Percentiles rank a stretch among this genome's conserved stretches.
Evolutionary conservation across 2,113 vertebrate genomes (phyloP).

Genomic region (Pica pica): DNA sequence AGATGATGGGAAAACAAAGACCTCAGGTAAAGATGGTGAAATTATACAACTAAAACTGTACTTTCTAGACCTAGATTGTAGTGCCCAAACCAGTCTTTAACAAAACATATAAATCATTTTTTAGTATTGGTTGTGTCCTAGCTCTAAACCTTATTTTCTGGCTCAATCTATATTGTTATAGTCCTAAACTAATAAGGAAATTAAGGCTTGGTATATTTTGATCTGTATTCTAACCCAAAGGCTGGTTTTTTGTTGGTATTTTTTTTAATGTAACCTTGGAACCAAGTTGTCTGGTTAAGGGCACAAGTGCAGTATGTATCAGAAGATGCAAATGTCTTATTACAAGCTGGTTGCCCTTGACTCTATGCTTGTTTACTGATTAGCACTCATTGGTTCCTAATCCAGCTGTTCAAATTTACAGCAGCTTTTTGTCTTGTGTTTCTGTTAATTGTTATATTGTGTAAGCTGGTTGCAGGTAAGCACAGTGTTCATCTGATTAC

Average conservation of each 20-base stretch:
- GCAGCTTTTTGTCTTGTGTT: background rate
- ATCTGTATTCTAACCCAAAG: background rate
- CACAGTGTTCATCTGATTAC: background rate
- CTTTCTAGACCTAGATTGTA: background rate
- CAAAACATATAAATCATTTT: background rate
- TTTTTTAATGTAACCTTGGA: background rate
- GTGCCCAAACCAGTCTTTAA: background rate
- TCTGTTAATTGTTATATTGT: background rate
- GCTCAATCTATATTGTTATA: background rate
- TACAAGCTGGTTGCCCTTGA: background rate
- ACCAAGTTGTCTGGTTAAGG: background rate
- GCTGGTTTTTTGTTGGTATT: background rate
- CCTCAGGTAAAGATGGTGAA: conserved; percentile 73
- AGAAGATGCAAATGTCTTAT: background rate
- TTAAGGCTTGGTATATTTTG: background rate
- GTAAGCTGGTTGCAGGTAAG: background rate
- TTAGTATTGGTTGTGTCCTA: background rate
- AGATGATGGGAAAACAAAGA: conserved; percentile 88
- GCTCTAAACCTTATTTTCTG: background rate
- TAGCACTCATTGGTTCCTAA: background rate
- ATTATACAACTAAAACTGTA: background rate
- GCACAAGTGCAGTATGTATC: background rate
- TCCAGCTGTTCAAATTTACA: background rate
- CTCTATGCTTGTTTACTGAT: background rate
- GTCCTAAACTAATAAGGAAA: background rate